phyloP scores from a whole-genome alignment of 64 coral and sea anemone species.

The Hydrozoanthus tunicans region DNA sequence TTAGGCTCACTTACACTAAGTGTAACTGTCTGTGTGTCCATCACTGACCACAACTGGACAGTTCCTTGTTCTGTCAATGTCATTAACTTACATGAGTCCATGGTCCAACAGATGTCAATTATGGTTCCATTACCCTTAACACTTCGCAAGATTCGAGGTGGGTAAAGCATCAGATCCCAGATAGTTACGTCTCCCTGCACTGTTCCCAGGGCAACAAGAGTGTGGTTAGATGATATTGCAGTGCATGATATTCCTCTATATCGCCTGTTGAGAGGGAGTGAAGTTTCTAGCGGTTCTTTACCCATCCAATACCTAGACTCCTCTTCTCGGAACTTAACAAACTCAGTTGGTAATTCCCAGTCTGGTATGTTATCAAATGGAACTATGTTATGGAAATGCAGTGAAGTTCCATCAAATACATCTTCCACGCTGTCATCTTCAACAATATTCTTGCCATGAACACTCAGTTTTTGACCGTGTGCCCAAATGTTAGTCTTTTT shows the following conservation, averaged over 20 bases:
- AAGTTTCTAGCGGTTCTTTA: conserved; percentile 26
- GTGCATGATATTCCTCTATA: conserved; percentile 73
- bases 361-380: conserved; percentile 64
- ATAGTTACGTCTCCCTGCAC: conserved; percentile 76
- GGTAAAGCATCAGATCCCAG: conserved; percentile 67
- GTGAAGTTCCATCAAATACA: conserved; percentile 75
- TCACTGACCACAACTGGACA: conserved; percentile 72
- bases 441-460: background rate
- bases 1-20: conserved; percentile 63
- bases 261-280: conserved; percentile 67
- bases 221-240: conserved; percentile 67
- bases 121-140: conserved; percentile 61
- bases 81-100: conserved; percentile 60
- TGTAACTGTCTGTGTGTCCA: conserved; percentile 44
- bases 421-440: conserved; percentile 54
- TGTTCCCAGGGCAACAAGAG: conserved; percentile 68
- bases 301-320: conserved; percentile 85
- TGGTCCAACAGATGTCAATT: conserved; percentile 62
- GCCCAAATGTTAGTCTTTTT: conserved; percentile 58
- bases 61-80: conserved; percentile 69
- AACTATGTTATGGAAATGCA: conserved; percentile 67
- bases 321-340: conserved; percentile 60
- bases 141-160: conserved; percentile 75
- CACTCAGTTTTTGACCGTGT: conserved; percentile 60
- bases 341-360: conserved; percentile 37